phyloP scores from a whole-genome alignment of 1,140 invertebrate genomes.

The Pseudomyrmex sp. region DNA sequence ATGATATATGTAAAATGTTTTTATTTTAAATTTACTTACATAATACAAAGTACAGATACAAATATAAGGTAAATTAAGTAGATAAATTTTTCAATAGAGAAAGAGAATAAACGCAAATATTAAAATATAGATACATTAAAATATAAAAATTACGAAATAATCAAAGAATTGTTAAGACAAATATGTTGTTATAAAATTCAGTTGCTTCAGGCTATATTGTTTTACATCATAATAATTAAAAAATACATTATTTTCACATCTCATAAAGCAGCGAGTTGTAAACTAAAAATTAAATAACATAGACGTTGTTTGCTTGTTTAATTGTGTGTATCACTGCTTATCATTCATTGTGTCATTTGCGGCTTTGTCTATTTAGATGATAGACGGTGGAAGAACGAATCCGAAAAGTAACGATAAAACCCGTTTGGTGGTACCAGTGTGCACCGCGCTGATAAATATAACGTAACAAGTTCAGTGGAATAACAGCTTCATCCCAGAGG shows the following conservation, averaged over 20 bases:
- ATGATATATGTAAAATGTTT: slow-evolving; percentile 10
- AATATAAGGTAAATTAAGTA: neutral
- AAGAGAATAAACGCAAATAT: neutral
- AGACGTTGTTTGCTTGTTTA: slow-evolving; percentile 25
- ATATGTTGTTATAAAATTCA: neutral
- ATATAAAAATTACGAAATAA: neutral
- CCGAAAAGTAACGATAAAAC: slow-evolving; percentile 72
- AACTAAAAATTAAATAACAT: slow-evolving; percentile 6
- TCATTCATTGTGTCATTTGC: slow-evolving; percentile 68
- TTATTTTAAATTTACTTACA: neutral
- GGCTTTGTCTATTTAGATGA: slow-evolving; percentile 68
- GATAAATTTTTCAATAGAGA: slow-evolving; percentile 2
- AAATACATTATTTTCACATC: neutral
- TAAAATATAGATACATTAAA: neutral
- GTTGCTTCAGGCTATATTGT: too few species aligned
- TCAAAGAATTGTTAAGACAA: neutral
- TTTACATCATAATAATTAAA: neutral
- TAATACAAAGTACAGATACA: neutral
- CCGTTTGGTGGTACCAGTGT: slow-evolving; percentile 72
- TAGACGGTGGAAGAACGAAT: slow-evolving; percentile 67
- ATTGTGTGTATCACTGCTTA: slow-evolving; percentile 57
- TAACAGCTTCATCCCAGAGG: slow-evolving; percentile 82
- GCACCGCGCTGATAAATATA: slow-evolving; percentile 82
- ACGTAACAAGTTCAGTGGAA: slow-evolving; percentile 83
- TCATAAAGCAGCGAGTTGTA: neutral